Percentiles rank a stretch among this genome's conserved stretches.
phyloP scores from a whole-genome alignment of 1,140 invertebrate species.

The Neodiprion lecontei region DNA sequence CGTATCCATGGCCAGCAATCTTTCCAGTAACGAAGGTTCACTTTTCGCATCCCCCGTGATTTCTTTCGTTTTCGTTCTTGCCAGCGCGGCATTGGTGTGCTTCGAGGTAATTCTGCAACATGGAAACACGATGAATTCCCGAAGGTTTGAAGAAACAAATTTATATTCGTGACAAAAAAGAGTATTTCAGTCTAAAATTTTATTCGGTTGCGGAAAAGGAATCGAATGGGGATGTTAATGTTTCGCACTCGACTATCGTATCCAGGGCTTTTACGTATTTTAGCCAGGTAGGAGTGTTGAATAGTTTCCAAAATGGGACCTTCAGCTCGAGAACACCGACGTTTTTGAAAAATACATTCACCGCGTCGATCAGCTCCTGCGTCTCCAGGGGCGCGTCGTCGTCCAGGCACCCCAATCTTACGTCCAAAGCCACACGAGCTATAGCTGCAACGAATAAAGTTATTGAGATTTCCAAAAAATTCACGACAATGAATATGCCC shows the following conservation, averaged over 20 bases:
- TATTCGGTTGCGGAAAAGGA: neutral
- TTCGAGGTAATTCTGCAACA: conserved; percentile 67
- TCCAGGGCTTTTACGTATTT: conserved; percentile 78
- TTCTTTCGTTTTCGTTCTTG: conserved; percentile 46
- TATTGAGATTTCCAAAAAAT: neutral
- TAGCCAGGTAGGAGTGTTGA: conserved; percentile 76
- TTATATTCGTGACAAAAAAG: neutral
- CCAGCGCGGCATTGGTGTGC: conserved; percentile 40
- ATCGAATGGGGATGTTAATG: neutral
- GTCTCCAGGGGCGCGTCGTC: conserved; percentile 70
- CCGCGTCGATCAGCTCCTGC: conserved; percentile 77
- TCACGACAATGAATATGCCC: neutral
- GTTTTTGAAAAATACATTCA: conserved; percentile 81
- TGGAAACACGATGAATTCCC: neutral
- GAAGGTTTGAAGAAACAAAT: neutral
- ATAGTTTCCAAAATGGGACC: conserved; percentile 81
- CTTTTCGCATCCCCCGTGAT: conserved; percentile 60
- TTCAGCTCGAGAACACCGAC: conserved; percentile 80
- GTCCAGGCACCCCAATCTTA: conserved; percentile 77
- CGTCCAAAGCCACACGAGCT: conserved; percentile 79
- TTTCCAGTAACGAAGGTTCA: conserved; percentile 70
- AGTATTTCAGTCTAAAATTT: conserved; percentile 1
- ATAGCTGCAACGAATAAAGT: conserved; percentile 69
- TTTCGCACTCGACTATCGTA: conserved; percentile 67
- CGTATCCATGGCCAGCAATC: conserved; percentile 66